These are phyloP conservation scores for Eristalis intricaria DNA, from an alignment of 2,888 invertebrate genomes.

Conservation along the genomic window DNA sequence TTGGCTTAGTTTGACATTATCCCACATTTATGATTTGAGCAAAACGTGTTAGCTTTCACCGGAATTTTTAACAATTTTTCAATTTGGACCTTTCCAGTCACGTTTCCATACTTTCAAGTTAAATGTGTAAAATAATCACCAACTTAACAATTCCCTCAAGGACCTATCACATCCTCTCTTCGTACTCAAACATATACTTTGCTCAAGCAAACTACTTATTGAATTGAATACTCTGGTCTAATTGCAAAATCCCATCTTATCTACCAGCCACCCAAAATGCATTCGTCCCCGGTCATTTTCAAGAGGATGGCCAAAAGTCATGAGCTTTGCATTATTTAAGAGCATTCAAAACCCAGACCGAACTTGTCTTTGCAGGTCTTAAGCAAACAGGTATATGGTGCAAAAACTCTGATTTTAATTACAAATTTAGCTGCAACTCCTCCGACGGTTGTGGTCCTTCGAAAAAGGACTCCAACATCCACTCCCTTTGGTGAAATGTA, in stretches of 20 bases:
- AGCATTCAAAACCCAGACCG: not conserved
- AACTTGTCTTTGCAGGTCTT: not conserved
- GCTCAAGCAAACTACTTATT: not conserved
- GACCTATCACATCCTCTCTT: not conserved
- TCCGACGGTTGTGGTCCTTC: not conserved
- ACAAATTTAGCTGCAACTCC: not conserved
- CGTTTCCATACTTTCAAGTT: not conserved
- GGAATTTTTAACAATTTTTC: not conserved
- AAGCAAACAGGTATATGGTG: not conserved
- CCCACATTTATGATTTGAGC: too few species aligned
- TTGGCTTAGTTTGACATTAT: too few species aligned
- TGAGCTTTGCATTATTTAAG: not conserved
- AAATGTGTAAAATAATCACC: not conserved
- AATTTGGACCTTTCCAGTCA: not conserved
- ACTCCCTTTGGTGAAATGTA: not conserved
- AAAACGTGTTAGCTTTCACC: too few species aligned
- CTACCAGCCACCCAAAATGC: not conserved
- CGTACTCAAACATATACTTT: not conserved
- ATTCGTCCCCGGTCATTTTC: not conserved
- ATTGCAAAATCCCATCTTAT: not conserved
- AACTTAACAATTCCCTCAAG: not conserved
- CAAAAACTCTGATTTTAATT: not conserved
- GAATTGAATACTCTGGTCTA: not conserved
- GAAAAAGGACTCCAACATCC: not conserved
- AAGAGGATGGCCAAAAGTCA: not conserved